A percentile compares a stretch with the other conserved stretches of the same genome.
Conservation (phyloP, 2,113 vertebrate species). For the Phalacrocorax carbo region DNA sequence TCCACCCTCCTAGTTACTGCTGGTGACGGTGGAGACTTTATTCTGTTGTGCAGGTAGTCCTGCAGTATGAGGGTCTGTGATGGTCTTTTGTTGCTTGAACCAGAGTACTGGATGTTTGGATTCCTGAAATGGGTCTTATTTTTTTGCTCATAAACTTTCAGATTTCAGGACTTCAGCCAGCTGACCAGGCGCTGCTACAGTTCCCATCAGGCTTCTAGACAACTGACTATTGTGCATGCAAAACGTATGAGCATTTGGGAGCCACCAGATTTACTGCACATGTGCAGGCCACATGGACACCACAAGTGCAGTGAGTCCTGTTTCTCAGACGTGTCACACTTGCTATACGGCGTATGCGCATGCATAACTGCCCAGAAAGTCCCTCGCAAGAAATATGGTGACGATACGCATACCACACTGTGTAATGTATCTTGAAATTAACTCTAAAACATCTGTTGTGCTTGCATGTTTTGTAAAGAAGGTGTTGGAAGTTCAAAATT, state of each 20-base stretch:
- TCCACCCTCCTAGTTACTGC: neutral
- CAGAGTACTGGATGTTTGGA: neutral
- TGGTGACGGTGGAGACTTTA: neutral
- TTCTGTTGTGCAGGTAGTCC: neutral
- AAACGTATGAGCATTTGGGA: neutral
- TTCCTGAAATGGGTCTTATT: neutral
- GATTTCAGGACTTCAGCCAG: neutral
- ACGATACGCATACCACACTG: neutral
- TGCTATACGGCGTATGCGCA: neutral
- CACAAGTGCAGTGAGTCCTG: neutral
- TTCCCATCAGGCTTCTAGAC: neutral
- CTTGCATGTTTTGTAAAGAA: rapidly evolving
- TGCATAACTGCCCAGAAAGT: neutral
- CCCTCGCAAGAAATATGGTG: neutral
- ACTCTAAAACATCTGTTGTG: neutral
- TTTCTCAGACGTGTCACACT: neutral
- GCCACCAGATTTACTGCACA: neutral
- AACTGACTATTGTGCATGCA: neutral
- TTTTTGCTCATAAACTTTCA: neutral
- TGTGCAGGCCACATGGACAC: slow-evolving; percentile 8
- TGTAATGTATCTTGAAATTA: neutral
- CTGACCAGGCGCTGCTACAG: neutral
- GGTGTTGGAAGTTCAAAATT: neutral
- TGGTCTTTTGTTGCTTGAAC: neutral
- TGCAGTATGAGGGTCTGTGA: neutral